Conservation (phyloP, 2,888 invertebrate species). For the Schizaphis graminum region DNA sequence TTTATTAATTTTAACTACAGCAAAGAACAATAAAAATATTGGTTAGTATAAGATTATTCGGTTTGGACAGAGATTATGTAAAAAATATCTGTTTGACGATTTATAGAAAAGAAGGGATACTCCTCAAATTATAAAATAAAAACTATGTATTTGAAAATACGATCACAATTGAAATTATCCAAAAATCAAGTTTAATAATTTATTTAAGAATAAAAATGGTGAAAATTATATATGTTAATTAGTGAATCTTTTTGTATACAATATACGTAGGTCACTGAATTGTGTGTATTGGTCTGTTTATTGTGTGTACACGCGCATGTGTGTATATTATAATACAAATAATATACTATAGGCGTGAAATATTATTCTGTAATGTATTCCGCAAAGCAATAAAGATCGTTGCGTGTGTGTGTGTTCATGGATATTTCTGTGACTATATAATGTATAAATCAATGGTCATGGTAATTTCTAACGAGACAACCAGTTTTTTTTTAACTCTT, state of each 20-base stretch:
- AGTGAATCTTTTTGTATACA: neutral
- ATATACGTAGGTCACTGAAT: neutral
- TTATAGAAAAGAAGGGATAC: neutral
- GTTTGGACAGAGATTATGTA: neutral
- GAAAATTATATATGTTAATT: neutral
- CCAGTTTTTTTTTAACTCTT: constrained; percentile 44
- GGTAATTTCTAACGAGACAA: constrained; percentile 63
- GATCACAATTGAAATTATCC: neutral
- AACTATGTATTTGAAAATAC: neutral
- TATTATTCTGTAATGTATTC: constrained; percentile 61
- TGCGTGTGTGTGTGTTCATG: constrained; percentile 4
- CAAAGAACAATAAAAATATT: neutral
- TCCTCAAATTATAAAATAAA: neutral
- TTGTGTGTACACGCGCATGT: neutral
- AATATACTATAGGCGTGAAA: constrained; percentile 50
- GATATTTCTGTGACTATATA: constrained; percentile 34
- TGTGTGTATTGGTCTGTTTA: neutral
- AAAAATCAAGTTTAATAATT: neutral
- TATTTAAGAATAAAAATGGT: neutral
- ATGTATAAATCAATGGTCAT: constrained; percentile 56
- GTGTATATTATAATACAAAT: constrained; percentile 28
- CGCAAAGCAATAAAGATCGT: constrained; percentile 52
- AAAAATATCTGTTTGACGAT: neutral
- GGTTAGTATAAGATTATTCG: neutral
- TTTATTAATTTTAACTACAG: neutral